phyloP scores from a whole-genome alignment of 2,888 invertebrate species.

The Melipona beecheii region DNA sequence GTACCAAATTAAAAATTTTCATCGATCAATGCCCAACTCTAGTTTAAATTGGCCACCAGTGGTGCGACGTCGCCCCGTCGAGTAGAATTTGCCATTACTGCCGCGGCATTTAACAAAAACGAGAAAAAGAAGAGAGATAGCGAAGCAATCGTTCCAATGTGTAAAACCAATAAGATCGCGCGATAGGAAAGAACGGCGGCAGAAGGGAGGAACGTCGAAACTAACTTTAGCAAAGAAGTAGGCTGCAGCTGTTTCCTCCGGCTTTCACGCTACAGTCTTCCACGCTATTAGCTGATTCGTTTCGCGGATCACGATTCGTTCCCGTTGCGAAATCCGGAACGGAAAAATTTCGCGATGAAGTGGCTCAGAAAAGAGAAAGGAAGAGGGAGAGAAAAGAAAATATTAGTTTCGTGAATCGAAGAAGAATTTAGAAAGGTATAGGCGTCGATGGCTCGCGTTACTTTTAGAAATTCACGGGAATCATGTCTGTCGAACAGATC shows the following conservation, averaged over 20 bases:
- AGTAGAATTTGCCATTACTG: not conserved
- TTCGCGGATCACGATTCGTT: slow-evolving; percentile 3
- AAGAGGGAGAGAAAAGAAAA: too few species aligned
- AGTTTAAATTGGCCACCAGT: not conserved
- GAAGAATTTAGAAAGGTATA: slow-evolving; percentile 36
- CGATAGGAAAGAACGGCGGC: slow-evolving; percentile 31
- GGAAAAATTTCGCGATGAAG: not conserved
- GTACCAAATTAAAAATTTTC: too few species aligned
- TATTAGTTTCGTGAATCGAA: not conserved
- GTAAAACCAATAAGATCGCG: slow-evolving; percentile 14
- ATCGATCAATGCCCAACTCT: too few species aligned
- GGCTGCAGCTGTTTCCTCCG: slow-evolving; percentile 77
- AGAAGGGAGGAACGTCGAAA: slow-evolving; percentile 55
- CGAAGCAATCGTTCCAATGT: slow-evolving; percentile 9
- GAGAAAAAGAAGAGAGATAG: not conserved
- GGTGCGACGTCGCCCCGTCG: not conserved
- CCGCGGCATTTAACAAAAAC: not conserved
- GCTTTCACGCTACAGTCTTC: slow-evolving; percentile 31
- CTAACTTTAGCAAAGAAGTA: slow-evolving; percentile 79
- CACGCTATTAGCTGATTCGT: slow-evolving; percentile 39
- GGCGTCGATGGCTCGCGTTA: slow-evolving; percentile 63
- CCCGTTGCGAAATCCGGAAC: not conserved
- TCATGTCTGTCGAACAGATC: slow-evolving; percentile 68
- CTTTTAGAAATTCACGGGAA: slow-evolving; percentile 71
- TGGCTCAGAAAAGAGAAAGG: not conserved